Conservation (phyloP, 1,140 invertebrate species). For the Akabosia matsudoensis region DNA sequence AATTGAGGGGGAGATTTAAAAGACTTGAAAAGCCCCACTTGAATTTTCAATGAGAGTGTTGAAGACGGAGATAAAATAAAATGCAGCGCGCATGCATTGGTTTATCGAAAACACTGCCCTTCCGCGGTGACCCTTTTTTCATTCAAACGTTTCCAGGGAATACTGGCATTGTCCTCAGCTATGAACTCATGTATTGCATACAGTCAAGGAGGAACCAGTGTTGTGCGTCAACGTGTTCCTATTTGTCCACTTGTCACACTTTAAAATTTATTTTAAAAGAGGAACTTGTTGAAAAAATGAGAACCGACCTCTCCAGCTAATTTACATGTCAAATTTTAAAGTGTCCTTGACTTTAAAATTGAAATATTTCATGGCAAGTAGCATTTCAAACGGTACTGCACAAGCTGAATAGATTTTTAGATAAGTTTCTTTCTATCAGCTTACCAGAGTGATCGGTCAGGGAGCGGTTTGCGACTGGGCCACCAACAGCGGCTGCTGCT, state of each 20-base stretch:
- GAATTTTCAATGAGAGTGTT: neutral
- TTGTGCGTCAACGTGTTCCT: neutral
- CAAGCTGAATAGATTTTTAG: no score
- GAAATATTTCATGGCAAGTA: neutral
- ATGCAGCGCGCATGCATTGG: neutral
- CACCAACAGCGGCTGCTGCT: conserved; percentile 37
- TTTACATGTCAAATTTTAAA: conserved; percentile 1
- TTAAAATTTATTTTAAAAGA: neutral
- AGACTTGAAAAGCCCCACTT: neutral
- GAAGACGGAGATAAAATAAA: neutral
- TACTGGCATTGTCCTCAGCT: neutral
- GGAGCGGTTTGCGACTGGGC: conserved; percentile 38
- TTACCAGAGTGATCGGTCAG: conserved; percentile 45
- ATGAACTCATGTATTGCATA: neutral
- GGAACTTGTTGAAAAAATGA: no score
- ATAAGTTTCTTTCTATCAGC: neutral
- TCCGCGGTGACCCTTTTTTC: conserved; percentile 4
- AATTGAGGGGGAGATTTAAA: conserved; percentile 15
- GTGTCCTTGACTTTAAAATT: conserved; percentile 5
- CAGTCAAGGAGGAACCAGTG: neutral
- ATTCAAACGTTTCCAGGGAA: neutral
- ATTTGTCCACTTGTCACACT: neutral
- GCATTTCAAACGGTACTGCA: no score
- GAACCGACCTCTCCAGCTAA: no score
- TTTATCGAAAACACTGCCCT: neutral